These are phyloP conservation scores for Euleptes europaea DNA, from an alignment of 2,113 vertebrate species.

Conservation along the genomic window DNA sequence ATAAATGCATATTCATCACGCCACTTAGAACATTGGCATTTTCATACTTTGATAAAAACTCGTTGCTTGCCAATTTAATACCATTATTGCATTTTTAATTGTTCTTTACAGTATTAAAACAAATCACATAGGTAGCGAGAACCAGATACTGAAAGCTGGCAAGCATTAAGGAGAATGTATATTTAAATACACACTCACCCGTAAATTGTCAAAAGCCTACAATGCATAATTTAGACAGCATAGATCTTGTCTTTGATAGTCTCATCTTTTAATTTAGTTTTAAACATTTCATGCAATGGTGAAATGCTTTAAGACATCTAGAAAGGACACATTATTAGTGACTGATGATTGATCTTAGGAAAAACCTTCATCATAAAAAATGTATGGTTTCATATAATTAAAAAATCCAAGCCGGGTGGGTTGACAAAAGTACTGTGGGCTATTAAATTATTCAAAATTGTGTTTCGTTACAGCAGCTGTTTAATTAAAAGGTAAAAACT, in stretches of 20 bases:
- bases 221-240: slow-evolving; percentile 33
- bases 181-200: slow-evolving; percentile 5
- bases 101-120: slow-evolving; percentile 15
- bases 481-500: slow-evolving; percentile 87
- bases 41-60: slow-evolving; percentile 12
- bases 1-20: slow-evolving; percentile 8
- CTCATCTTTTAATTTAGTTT: slow-evolving; percentile 61
- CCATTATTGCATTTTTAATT: slow-evolving; percentile 36
- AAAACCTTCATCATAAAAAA: slow-evolving; percentile 76
- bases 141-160: slow-evolving; percentile 28
- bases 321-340: slow-evolving; percentile 67
- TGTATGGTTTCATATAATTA: slow-evolving; percentile 76
- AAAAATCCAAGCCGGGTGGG: slow-evolving; percentile 68
- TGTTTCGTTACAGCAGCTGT: slow-evolving; percentile 77
- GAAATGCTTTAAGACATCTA: slow-evolving; percentile 55
- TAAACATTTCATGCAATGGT: slow-evolving; percentile 57
- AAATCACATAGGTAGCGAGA: slow-evolving; percentile 1
- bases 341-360: slow-evolving; percentile 67
- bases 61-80: slow-evolving; percentile 20
- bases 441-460: slow-evolving; percentile 83
- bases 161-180: slow-evolving; percentile 12
- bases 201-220: slow-evolving; percentile 14
- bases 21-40: slow-evolving; percentile 10
- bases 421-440: slow-evolving; percentile 71
- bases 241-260: slow-evolving; percentile 46